Evolutionary conservation across 2,888 invertebrate species (phyloP).

Genomic region (Vandiemenella viatica): DNA sequence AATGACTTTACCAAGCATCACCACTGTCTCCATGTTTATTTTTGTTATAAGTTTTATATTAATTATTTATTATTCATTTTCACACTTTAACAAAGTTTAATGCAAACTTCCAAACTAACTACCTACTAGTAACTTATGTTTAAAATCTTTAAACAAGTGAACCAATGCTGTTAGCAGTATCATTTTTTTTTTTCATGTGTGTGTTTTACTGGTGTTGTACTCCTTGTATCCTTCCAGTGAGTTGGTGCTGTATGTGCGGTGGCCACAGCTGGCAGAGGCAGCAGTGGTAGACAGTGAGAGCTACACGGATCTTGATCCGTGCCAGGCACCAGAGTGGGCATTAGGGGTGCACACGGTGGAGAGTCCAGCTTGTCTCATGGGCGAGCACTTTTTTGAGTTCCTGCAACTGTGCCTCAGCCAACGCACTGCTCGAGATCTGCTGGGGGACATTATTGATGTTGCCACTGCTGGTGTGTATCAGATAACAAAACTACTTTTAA

Average conservation of each 20-base stretch:
- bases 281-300: conserved; percentile 75
- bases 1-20: too few relatives aligned
- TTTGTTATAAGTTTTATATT: too few relatives aligned
- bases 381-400: conserved; percentile 58
- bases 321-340: conserved; percentile 62
- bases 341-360: conserved; percentile 48
- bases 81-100: too few relatives aligned
- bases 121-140: too few relatives aligned
- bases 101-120: too few relatives aligned
- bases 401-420: conserved; percentile 39
- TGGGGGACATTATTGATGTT: conserved; percentile 37
- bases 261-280: conserved; percentile 75
- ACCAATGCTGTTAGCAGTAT: too few relatives aligned
- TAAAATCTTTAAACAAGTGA: too few relatives aligned
- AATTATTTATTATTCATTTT: too few relatives aligned
- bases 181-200: too few relatives aligned
- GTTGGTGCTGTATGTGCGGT: conserved; percentile 62
- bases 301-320: conserved; percentile 77
- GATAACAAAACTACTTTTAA: too few relatives aligned
- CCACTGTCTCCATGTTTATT: too few relatives aligned
- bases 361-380: conserved; percentile 57
- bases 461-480: conserved; percentile 21
- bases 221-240: conserved; percentile 33
- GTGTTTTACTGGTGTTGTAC: too few relatives aligned
- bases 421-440: conserved; percentile 33